Base-by-base conservation (phyloP, 2,113 vertebrate genomes). In the Oryzias javanicus region DNA sequence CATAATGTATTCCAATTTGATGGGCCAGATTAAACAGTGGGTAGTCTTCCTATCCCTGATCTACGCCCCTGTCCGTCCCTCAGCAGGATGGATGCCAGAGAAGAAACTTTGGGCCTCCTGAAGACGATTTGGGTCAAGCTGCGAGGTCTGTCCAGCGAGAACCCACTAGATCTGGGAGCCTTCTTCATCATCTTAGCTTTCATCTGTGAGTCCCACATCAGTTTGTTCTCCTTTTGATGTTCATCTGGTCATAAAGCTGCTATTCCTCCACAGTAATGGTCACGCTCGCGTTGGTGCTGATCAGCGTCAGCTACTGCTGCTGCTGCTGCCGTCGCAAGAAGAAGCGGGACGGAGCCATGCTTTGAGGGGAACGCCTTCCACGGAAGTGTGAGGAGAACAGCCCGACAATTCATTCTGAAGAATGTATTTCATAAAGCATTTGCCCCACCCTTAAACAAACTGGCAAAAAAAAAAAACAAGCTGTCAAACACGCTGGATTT, bases 141-240 rank as follows among this genome's bases (percentile, higher is more conserved):
- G 51, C 92, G 90, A 81, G 78, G 48, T 55, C 89, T 98, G 29
- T 91, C 94, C 16, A 85, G 90, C 13, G 92, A 93, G 20, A 91
- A 90, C 51, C 70, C 90, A 0, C 41, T 95, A 46, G 94, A 95
- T 51, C 85, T 94, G 6, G 87, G 77, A 58, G 92, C 91, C 52
- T 97, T 99, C 77, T 79, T 89, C 1, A 81, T 98, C 90, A 78
- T 98, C 49, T 35, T 97, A 42, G 85, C 92, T 40, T 99, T 98
- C 78, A 93, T 94, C 16, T 84, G 97, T 96, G 88, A 94, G 95
- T 90, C 40, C 54, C 24, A 6, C 0, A 17, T 45, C 0, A 3
- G 40, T 18, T n/a, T 19, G 17, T 7, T 18, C 19, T 44, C 42
- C 1, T 0, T 47, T 10, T 3, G 7, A 46, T 12, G 3, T 4